Conservation (phyloP, 37 sponge, comb jelly and placozoan species). For the Crambe crambe region DNA sequence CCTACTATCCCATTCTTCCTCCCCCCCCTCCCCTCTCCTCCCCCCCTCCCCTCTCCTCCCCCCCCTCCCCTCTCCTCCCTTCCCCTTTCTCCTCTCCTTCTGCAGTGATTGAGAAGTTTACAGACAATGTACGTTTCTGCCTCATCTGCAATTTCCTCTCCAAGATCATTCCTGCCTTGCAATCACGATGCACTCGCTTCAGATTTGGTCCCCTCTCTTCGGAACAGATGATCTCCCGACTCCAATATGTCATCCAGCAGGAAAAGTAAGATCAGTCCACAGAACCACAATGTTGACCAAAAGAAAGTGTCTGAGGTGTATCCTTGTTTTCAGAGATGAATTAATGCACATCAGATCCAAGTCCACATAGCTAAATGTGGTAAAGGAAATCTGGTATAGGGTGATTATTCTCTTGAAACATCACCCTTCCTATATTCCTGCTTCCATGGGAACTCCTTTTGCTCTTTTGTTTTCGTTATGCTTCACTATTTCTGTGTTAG, state of each 20-base stretch:
- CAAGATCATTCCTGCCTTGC: constrained; percentile 96
- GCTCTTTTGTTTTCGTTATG: too few relatives aligned
- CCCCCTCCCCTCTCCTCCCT: too few relatives aligned
- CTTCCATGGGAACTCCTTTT: too few relatives aligned
- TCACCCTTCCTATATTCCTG: too few relatives aligned
- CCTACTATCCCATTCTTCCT: too few relatives aligned
- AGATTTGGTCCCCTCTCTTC: constrained; percentile 91
- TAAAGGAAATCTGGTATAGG: too few relatives aligned
- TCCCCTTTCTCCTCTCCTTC: background rate
- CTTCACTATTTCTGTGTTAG: constrained; percentile 42
- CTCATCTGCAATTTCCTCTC: constrained; percentile 97
- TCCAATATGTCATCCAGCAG: constrained; percentile 79
- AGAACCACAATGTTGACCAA: background rate
- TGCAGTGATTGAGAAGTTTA: constrained; percentile 93
- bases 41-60: too few relatives aligned
- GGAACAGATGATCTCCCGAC: constrained; percentile 81
- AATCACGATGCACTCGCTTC: constrained; percentile 96
- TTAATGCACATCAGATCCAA: too few relatives aligned
- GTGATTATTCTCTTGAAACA: too few relatives aligned
- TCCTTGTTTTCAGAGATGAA: too few relatives aligned
- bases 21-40: too few relatives aligned
- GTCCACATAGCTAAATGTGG: too few relatives aligned
- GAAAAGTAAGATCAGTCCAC: constrained; percentile 59
- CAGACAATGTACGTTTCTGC: constrained; percentile 97
- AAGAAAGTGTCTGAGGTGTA: background rate